These are phyloP conservation scores for Dendrolimus punctatus DNA, from an alignment of 1,140 invertebrate genomes.

Conservation along the genomic window DNA sequence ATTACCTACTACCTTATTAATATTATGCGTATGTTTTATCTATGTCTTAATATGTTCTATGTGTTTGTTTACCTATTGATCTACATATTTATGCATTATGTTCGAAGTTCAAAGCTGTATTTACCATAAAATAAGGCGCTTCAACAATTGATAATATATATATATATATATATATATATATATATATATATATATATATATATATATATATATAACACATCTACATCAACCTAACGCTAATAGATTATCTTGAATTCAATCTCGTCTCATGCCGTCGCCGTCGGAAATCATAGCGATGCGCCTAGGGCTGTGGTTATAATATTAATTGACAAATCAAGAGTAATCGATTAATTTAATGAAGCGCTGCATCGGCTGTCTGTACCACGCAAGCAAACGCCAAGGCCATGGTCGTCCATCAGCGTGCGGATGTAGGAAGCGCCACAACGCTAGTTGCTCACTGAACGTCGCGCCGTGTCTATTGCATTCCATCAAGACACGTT, in stretches of 20 bases:
- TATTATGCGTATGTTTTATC: too few relatives aligned
- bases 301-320: conserved; percentile 16
- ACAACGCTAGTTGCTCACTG: conserved; percentile 24
- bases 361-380: conserved; percentile 14
- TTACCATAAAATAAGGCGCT: background rate
- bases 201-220: too few relatives aligned
- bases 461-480: conserved; percentile 12
- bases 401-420: conserved; percentile 27
- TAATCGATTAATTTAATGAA: conserved; percentile 25
- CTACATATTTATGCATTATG: too few relatives aligned
- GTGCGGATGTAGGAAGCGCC: conserved; percentile 27
- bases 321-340: conserved; percentile 20
- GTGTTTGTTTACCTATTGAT: too few relatives aligned
- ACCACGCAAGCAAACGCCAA: conserved; percentile 18
- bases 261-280: background rate
- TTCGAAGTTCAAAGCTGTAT: too few relatives aligned
- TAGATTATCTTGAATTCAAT: too few relatives aligned
- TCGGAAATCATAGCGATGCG: background rate
- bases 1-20: too few relatives aligned
- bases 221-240: too few relatives aligned
- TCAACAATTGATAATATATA: background rate
- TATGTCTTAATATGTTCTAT: too few relatives aligned
- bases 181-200: too few relatives aligned
- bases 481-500: too few relatives aligned
- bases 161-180: too few relatives aligned